Evolutionary conservation across 2,113 vertebrate species (phyloP), one percentile per base, ranked within the genome.

Genomic region (Junco hyemalis): DNA sequence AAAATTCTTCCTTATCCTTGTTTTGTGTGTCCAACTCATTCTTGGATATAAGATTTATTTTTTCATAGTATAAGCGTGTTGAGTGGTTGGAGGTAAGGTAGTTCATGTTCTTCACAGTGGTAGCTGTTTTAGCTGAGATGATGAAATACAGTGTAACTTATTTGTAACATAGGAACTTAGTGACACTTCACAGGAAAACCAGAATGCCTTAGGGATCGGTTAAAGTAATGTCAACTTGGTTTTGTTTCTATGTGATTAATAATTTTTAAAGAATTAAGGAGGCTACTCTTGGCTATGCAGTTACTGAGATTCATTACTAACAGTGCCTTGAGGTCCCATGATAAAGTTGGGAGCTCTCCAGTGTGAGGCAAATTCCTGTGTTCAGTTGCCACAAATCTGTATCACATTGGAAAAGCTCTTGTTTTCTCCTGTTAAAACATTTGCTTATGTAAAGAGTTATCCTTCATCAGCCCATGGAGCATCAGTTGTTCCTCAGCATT

Each of bases 201-300:
- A 85, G 40, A 40, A 57, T 66, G 74, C 69, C 71, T 59, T 22
- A 12, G 83, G 38, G 66, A 82, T 56, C 64, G 14, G 70, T 96
- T 97, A 81, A 87, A 83, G 80, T 91, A 1, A 8, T 90, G 72
- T 95, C 80, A 54, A 5, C 29, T 45, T 78, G 57, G 35, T 91
- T 93, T 50, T 88, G n/a, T 92, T 96, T 94, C 57, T 87, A 9
- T 86, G 60, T 74, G 84, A 80, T 81, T 83, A 90, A 78, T 88
- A 20, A 16, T 40, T 91, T 95, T 81, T 72, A 54, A 88, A 96
- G 50, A 87, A 95, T 74, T 73, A 88, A 48, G 24, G 63, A 85
- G 74, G 64, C 13, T 21, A 0, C 56, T 84, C 14, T 87, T 95
- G 92, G 33, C 74, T 56, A 88, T 36, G 53, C 56, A 72, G n/a